phyloP scores from a whole-genome alignment of 2,113 vertebrate species.

The Mus spicilegus region DNA sequence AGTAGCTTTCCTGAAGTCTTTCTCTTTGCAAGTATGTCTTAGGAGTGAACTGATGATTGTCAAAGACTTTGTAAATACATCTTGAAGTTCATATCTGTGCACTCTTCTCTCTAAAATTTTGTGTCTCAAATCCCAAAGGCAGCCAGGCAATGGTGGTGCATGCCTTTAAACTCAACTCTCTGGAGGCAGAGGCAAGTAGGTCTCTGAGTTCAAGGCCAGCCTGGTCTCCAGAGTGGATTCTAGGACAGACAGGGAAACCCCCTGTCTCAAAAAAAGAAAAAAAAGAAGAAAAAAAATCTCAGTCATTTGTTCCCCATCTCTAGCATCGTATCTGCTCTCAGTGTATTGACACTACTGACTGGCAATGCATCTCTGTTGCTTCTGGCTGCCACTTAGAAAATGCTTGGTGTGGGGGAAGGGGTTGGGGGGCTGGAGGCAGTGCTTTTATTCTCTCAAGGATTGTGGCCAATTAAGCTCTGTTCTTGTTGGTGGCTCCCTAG shows the following conservation, averaged over 20 bases:
- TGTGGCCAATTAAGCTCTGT: neutral
- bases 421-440: neutral
- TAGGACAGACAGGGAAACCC: neutral
- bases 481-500: neutral
- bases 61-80: slow-evolving; percentile 7
- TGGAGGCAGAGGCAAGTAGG: neutral
- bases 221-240: neutral
- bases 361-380: neutral
- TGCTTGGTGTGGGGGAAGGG: neutral
- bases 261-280: neutral
- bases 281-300: neutral
- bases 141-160: neutral
- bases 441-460: neutral
- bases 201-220: neutral
- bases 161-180: neutral
- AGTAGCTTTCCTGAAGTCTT: neutral
- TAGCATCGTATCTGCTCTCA: neutral
- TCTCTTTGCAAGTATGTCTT: neutral
- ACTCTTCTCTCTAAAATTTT: slow-evolving; percentile 18
- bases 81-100: neutral
- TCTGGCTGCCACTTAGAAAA: neutral
- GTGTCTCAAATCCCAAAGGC: neutral
- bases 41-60: neutral
- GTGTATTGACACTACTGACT: neutral
- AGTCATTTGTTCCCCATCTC: slow-evolving; percentile 24